Percentiles rank a stretch among this genome's conserved stretches.
These are phyloP conservation scores for Epiblema foenella DNA, from an alignment of 2,888 invertebrate genomes.

Conservation along the genomic window DNA sequence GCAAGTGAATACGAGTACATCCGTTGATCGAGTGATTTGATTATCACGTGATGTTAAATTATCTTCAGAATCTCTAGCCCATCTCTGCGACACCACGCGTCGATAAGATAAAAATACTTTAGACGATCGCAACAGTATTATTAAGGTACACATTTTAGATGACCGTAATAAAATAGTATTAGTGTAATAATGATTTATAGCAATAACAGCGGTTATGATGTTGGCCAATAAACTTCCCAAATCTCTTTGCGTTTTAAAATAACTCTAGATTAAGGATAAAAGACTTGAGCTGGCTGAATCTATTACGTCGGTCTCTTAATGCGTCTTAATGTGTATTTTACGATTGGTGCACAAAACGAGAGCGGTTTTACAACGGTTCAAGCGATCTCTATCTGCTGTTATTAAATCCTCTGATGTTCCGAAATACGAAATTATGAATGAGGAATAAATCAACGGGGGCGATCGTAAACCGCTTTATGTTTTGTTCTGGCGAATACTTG, in stretches of 20 bases:
- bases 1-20: conserved; percentile 45
- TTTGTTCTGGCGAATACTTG: conserved; percentile 71
- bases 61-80: conserved; percentile 53
- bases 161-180: conserved; percentile 76
- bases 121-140: conserved; percentile 65
- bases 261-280: conserved; percentile 80
- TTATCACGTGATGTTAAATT: conserved; percentile 43
- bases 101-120: conserved; percentile 63
- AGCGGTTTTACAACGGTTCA: conserved; percentile 79
- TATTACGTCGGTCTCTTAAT: conserved; percentile 75
- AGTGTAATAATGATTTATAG: conserved; percentile 78
- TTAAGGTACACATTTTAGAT: conserved; percentile 66
- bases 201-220: conserved; percentile 80
- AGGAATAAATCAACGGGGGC: conserved; percentile 82
- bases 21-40: conserved; percentile 48
- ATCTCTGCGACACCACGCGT: conserved; percentile 58
- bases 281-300: conserved; percentile 70
- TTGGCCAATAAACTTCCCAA: conserved; percentile 77
- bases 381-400: conserved; percentile 81
- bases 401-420: conserved; percentile 82
- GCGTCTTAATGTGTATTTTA: conserved; percentile 84
- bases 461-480: conserved; percentile 82
- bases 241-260: conserved; percentile 78
- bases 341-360: conserved; percentile 82
- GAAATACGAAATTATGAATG: conserved; percentile 84